phyloP scores from a whole-genome alignment of 2,797 vertebrate species.

The Paratrypauchen microcephalus region DNA sequence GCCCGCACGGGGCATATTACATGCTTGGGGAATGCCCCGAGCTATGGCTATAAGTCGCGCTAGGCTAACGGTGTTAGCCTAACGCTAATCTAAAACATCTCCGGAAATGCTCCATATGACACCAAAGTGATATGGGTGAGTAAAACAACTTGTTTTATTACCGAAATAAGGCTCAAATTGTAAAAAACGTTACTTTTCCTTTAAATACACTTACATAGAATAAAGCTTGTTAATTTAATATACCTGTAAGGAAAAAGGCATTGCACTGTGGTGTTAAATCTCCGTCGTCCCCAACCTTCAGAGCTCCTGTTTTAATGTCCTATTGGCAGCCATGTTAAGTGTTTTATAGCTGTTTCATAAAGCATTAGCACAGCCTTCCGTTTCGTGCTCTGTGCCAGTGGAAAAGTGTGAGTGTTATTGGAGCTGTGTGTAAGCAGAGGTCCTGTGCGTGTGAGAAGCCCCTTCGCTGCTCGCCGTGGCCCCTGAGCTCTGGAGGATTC shows the following conservation, averaged over 20 bases:
- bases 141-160: no score
- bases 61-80: no score
- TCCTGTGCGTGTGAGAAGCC: slow-evolving; percentile 17
- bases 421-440: slow-evolving; percentile 10
- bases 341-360: slow-evolving; percentile 5
- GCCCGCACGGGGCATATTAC: no score
- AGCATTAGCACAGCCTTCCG: neutral
- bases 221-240: neutral
- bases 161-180: no score
- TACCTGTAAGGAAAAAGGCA: neutral
- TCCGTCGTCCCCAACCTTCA: neutral
- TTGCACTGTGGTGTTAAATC: neutral
- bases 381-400: slow-evolving; percentile 2
- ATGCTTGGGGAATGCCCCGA: no score
- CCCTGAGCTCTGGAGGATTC: slow-evolving; percentile 44
- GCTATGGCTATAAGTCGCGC: no score
- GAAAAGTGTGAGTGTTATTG: slow-evolving; percentile 12
- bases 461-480: slow-evolving; percentile 5
- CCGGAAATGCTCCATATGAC: no score
- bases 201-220: no score
- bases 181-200: no score
- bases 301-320: neutral
- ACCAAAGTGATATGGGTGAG: no score
- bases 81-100: no score
- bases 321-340: neutral